Evolutionary conservation across 2,888 invertebrate species (phyloP).

Genomic region (Synergus umbraculus): DNA sequence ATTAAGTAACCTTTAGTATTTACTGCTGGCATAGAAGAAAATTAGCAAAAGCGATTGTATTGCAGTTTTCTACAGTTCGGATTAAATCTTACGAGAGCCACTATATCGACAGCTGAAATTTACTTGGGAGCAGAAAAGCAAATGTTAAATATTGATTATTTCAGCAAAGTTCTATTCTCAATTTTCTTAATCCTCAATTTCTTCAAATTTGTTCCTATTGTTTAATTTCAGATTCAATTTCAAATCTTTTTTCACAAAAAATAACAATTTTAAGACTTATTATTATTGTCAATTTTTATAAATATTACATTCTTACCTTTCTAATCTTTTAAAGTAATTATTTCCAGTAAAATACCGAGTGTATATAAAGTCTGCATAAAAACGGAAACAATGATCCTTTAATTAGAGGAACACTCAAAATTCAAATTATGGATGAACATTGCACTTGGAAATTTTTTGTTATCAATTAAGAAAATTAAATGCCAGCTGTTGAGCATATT

Average conservation of each 20-base stretch:
- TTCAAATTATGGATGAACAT: not conserved
- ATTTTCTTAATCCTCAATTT: too few relatives aligned
- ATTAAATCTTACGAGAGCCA: not conserved
- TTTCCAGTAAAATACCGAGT: too few relatives aligned
- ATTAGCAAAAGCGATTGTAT: not conserved
- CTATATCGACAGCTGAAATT: conserved; percentile 14
- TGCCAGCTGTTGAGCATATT: not conserved
- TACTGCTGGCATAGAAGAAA: not conserved
- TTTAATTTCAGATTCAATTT: not conserved
- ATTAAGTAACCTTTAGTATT: not conserved
- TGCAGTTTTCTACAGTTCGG: not conserved
- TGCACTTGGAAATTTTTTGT: not conserved
- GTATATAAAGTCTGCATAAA: too few relatives aligned
- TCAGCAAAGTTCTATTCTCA: too few relatives aligned
- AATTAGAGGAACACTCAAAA: too few relatives aligned
- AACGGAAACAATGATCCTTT: too few relatives aligned
- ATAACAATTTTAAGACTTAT: too few relatives aligned
- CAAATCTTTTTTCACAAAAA: not conserved
- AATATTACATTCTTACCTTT: too few relatives aligned
- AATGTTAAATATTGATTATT: too few relatives aligned
- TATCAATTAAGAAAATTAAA: not conserved
- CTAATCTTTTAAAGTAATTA: too few relatives aligned
- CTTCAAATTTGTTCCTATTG: too few relatives aligned
- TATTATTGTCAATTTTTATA: too few relatives aligned
- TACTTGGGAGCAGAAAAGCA: not conserved